Evolutionary conservation across 1,140 invertebrate species (phyloP).

Genomic region (Dendrolimus kikuchii): DNA sequence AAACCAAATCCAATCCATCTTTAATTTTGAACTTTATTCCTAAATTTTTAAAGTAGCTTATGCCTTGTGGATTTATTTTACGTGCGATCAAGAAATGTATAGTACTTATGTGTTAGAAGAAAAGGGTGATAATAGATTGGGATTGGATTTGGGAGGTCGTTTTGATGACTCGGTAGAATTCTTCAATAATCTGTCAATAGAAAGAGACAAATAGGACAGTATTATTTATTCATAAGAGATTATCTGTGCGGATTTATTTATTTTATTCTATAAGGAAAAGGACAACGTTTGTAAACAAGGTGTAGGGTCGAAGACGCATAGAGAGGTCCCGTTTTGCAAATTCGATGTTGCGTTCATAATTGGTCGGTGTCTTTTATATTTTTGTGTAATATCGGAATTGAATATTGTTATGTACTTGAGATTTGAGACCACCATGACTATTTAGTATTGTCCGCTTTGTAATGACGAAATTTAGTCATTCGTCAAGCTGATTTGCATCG

Average conservation of each 20-base stretch:
- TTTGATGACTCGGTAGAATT: slow-evolving; percentile 1
- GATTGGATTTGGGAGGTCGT: background rate
- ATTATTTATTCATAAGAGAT: slow-evolving; percentile 64
- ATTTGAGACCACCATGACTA: slow-evolving; percentile 45
- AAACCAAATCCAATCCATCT: background rate
- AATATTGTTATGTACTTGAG: slow-evolving; percentile 50
- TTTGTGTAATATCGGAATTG: slow-evolving; percentile 19
- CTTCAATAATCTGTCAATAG: slow-evolving; percentile 45
- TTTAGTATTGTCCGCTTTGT: background rate
- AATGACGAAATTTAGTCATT: too few species aligned
- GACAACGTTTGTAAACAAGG: slow-evolving; percentile 39
- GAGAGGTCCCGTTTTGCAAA: slow-evolving; percentile 35
- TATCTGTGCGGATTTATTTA: slow-evolving; percentile 45
- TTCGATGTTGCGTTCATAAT: slow-evolving; percentile 30
- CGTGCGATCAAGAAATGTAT: too few species aligned
- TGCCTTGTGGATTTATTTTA: too few species aligned
- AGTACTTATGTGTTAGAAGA: background rate
- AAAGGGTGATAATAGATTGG: slow-evolving; percentile 5
- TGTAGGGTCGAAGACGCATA: slow-evolving; percentile 3
- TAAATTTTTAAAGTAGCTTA: too few species aligned
- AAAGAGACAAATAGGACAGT: slow-evolving; percentile 52
- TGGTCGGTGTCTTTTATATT: slow-evolving; percentile 2
- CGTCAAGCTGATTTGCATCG: too few species aligned
- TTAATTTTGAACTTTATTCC: too few species aligned
- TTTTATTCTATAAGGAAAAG: slow-evolving; percentile 46